These are phyloP conservation scores for Sipha flava DNA, from an alignment of 1,140 invertebrate species.

Conservation along the genomic window DNA sequence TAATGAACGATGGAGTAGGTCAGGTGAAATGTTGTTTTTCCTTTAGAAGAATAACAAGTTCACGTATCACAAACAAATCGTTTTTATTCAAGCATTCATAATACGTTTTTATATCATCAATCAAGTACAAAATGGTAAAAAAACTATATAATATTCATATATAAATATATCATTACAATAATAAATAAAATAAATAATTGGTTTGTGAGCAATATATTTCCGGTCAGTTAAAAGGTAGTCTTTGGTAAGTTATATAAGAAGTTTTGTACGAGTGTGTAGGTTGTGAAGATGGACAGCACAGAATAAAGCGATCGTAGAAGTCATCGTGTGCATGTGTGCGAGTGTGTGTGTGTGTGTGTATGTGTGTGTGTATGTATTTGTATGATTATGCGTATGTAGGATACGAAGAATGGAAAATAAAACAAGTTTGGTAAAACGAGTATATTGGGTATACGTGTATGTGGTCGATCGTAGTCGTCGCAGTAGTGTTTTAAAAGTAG, in stretches of 20 bases:
- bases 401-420: background rate
- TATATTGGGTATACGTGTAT: background rate
- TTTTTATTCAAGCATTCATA: background rate
- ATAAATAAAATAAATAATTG: conserved; percentile 6
- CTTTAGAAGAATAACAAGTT: background rate
- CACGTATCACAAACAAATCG: background rate
- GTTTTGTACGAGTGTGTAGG: background rate
- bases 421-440: background rate
- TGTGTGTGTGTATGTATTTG: background rate
- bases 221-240: background rate
- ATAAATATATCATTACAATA: background rate
- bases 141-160: background rate
- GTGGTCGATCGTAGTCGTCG: background rate
- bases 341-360: background rate
- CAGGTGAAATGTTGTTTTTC: background rate
- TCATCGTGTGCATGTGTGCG: background rate
- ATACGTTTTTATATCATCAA: background rate
- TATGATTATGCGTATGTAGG: too few relatives aligned
- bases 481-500: background rate
- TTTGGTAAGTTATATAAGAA: background rate
- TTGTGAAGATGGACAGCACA: background rate
- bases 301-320: background rate
- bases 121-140: background rate
- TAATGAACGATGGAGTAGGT: background rate
- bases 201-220: background rate